Evolutionary conservation across 2,797 vertebrate species (phyloP).

Genomic region (Tapirus indicus): DNA sequence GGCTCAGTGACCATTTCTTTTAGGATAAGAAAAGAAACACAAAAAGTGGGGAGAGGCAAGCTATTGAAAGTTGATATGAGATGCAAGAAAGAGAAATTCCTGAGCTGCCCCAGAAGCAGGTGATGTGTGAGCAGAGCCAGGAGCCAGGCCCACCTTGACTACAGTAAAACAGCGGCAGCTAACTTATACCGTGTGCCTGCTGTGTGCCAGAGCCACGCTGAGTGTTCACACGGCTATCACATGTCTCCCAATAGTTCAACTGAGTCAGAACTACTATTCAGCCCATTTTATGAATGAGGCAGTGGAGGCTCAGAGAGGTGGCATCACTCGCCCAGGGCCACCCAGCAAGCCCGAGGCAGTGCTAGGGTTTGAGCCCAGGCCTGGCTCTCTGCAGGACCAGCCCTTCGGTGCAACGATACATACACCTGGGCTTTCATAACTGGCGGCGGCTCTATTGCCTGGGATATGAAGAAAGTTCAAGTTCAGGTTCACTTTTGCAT

Average conservation of each 20-base stretch:
- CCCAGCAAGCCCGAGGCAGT: rapidly evolving
- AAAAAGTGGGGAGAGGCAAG: neutral
- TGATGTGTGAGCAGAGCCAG: neutral
- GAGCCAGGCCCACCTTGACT: neutral
- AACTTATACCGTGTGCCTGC: rapidly evolving
- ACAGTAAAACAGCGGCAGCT: neutral
- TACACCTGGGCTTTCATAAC: neutral
- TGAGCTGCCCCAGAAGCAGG: neutral
- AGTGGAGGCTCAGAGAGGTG: neutral
- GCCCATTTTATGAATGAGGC: neutral
- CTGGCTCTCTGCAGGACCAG: neutral
- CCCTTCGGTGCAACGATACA: rapidly evolving
- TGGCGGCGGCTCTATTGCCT: rapidly evolving
- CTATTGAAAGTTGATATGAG: neutral
- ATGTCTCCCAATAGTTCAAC: neutral
- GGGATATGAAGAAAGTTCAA: neutral
- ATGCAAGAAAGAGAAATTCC: neutral
- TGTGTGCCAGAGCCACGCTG: rapidly evolving
- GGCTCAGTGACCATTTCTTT: neutral
- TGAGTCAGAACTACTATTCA: neutral
- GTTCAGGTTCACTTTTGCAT: neutral
- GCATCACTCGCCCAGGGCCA: neutral
- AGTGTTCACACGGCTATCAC: neutral
- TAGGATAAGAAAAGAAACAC: neutral
- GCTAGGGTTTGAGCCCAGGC: neutral